phyloP scores from a whole-genome alignment of 2,888 invertebrate species.

The Byasa hedistus region DNA sequence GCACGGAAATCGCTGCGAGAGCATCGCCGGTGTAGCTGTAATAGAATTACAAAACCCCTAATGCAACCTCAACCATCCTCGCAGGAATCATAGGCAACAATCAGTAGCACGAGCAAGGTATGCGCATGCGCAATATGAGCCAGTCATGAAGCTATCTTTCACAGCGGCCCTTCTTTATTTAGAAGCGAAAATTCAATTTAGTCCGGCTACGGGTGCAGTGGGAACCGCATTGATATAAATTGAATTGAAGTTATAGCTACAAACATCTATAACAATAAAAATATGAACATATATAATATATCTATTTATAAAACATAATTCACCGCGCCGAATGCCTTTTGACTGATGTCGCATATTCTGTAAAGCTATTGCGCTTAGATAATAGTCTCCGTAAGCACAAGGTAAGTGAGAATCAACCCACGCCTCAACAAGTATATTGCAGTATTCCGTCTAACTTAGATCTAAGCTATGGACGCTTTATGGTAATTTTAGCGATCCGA shows the following conservation, averaged over 20 bases:
- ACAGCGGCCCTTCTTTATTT: slow-evolving; percentile 30
- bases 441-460: too few species aligned
- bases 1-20: slow-evolving; percentile 4
- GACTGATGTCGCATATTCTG: too few species aligned
- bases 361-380: too few species aligned
- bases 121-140: slow-evolving; percentile 37
- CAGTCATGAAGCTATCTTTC: slow-evolving; percentile 34
- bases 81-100: slow-evolving; percentile 47
- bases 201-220: slow-evolving; percentile 42
- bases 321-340: too few species aligned
- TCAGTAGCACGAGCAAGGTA: slow-evolving; percentile 41
- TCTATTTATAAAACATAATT: too few species aligned
- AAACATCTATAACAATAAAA: background rate
- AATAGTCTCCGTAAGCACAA: too few species aligned
- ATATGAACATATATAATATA: too few species aligned
- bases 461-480: too few species aligned
- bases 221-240: slow-evolving; percentile 38
- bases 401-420: too few species aligned
- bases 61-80: slow-evolving; percentile 53
- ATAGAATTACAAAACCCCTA: slow-evolving; percentile 55
- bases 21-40: slow-evolving; percentile 33
- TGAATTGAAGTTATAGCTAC: slow-evolving; percentile 31
- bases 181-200: slow-evolving; percentile 44
- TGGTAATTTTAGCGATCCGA: too few species aligned
- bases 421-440: too few species aligned